These are phyloP conservation scores for Epizoanthus ramosus DNA, from an alignment of 92 coral and sea anemone species.

Conservation along the genomic window DNA sequence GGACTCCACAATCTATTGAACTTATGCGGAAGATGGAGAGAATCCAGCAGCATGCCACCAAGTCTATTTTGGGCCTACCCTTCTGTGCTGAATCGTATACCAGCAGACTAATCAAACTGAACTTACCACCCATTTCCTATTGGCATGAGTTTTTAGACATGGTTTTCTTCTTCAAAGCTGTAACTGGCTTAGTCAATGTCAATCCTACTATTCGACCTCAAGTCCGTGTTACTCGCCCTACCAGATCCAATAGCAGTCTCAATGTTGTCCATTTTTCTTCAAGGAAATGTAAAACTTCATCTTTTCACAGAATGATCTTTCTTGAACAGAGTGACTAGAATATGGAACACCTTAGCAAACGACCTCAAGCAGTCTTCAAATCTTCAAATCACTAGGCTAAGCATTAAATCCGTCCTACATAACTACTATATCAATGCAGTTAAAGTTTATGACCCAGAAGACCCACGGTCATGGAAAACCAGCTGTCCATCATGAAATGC, in stretches of 20 bases:
- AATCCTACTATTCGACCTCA: slow-evolving; percentile 25
- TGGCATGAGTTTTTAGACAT: slow-evolving; percentile 47
- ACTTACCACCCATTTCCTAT: slow-evolving; percentile 27
- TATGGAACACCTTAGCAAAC: too few species aligned
- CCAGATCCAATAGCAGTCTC: background rate
- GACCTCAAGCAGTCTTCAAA: too few species aligned
- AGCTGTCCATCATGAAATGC: too few species aligned
- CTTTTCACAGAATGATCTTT: too few species aligned
- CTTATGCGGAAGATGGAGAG: slow-evolving; percentile 27
- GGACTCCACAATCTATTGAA: slow-evolving; percentile 49
- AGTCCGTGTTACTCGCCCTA: slow-evolving; percentile 25
- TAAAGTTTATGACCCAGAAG: too few species aligned
- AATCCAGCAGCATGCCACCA: slow-evolving; percentile 44
- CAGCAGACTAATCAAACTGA: slow-evolving; percentile 31
- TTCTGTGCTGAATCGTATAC: slow-evolving; percentile 39
- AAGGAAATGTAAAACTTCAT: slow-evolving; percentile 39
- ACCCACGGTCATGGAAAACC: too few species aligned
- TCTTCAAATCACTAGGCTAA: too few species aligned
- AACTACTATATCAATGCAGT: too few species aligned
- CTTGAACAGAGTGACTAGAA: too few species aligned
- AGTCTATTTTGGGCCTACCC: slow-evolving; percentile 36
- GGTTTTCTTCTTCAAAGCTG: slow-evolving; percentile 49
- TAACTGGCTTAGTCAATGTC: slow-evolving; percentile 47
- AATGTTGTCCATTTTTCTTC: slow-evolving; percentile 13
- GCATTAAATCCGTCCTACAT: too few species aligned